These are phyloP conservation scores for Lordiphosa andalusiaca DNA, from an alignment of 2,888 invertebrate species.

Conservation along the genomic window DNA sequence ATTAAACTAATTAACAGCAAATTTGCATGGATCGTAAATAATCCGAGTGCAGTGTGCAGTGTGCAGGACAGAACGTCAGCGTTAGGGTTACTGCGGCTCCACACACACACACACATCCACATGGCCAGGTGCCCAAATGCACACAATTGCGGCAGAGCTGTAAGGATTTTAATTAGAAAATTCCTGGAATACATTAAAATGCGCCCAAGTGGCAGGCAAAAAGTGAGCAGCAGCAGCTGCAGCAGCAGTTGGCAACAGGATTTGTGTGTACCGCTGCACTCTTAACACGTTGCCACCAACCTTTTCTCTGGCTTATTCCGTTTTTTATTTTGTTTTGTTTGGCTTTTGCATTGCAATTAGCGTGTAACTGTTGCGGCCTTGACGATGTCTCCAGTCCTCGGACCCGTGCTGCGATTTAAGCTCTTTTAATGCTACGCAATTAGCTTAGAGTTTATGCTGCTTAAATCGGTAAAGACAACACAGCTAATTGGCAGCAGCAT, in stretches of 20 bases:
- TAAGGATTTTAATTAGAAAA: constrained; percentile 73
- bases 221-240: constrained; percentile 28
- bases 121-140: constrained; percentile 47
- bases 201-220: constrained; percentile 53
- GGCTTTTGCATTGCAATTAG: constrained; percentile 72
- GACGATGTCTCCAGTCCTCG: constrained; percentile 14
- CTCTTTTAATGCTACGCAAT: constrained; percentile 60
- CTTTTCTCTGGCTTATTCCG: constrained; percentile 19
- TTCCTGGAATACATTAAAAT: constrained; percentile 62
- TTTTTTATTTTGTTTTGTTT: constrained; percentile 50
- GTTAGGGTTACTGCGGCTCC: constrained; percentile 20
- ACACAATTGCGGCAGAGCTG: constrained; percentile 48
- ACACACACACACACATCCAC: constrained; percentile 21
- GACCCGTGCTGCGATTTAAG: constrained; percentile 36
- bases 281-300: constrained; percentile 48
- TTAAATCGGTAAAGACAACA: constrained; percentile 50
- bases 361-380: constrained; percentile 44
- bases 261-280: constrained; percentile 55
- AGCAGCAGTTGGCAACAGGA: constrained; percentile 35
- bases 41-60: constrained; percentile 48
- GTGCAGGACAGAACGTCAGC: constrained; percentile 5
- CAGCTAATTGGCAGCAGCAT: constrained; percentile 50
- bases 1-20: constrained; percentile 77
- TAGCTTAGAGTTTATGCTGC: constrained; percentile 52
- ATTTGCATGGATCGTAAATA: constrained; percentile 77